Base-by-base conservation (phyloP, 2,888 invertebrate genomes). In the Anoplius nigerrimus region DNA sequence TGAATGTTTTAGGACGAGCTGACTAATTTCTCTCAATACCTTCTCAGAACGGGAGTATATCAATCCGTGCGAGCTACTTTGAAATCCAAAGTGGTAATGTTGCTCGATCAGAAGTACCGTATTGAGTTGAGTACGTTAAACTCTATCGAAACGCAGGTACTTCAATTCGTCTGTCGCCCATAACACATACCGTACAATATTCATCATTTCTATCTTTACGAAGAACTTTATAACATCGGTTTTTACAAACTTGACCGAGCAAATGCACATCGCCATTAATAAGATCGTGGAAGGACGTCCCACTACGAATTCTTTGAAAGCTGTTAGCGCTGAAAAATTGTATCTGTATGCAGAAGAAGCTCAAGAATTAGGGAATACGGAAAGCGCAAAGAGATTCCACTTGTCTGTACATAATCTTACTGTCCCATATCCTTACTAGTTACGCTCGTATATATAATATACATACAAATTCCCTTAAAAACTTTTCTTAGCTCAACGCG, bases 61-160 rank as follows among this genome's bases (percentile, higher is more conserved):
- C 59, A 75, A 4, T 42, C 75, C 0, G 53, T 85, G 46, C 76
- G 79, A 3, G 77, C 64, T 15, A 73, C 76, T 0, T 63, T 86
- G 43, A 84, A 80, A 42, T 62, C 68, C 4, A 84, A 80, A 74
- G 80, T 86, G 13, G 79, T 69, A 8, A 67, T 75, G 48, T 53
- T 86, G n/a, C 48, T 86, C 15, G 86, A 86, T 75, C 81, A 86
- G 42, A 85, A 80, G 62, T 84, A 85, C n/a, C 63, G 76, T 13
- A 59, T 78, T 11, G 66, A 71, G 20, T 53, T 62, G 20, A 68
- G 66, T 20, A 59, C 62, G 0, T 54, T 79, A 34, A 61, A 80
- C 15, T 79, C 79, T 2, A 62, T 62, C 16, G 65, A 82, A 45
- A 76, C 71, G 61, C 85, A 84, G 72, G 86, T 86, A 67, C 16